phyloP scores from a whole-genome alignment of 2,888 invertebrate genomes.

The Drosophila buzzatii region DNA sequence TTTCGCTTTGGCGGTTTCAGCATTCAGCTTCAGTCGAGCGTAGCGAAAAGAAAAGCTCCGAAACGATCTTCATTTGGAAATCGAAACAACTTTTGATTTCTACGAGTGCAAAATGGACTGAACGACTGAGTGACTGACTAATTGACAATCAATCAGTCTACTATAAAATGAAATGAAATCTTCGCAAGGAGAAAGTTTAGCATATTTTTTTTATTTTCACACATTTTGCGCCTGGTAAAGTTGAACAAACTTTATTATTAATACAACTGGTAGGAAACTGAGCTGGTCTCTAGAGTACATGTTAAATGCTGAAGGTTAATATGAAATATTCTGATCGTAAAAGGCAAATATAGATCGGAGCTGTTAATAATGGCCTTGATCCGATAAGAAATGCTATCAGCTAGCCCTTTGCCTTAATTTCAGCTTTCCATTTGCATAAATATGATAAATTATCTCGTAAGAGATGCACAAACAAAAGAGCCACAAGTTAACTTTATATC shows the following conservation, averaged over 20 bases:
- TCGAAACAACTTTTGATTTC: conserved; percentile 53
- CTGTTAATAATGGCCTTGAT: conserved; percentile 8
- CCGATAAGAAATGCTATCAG: conserved; percentile 4
- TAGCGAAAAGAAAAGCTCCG: conserved; percentile 50
- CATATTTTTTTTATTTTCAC: conserved; percentile 39
- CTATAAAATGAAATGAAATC: conserved; percentile 42
- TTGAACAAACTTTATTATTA: conserved; percentile 39
- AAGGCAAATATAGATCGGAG: not conserved
- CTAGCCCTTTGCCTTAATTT: conserved; percentile 1
- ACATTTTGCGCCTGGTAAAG: conserved; percentile 44
- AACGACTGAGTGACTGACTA: conserved; percentile 17
- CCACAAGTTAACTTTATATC: conserved; percentile 44
- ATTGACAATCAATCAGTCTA: conserved; percentile 31
- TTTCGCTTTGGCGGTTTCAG: conserved; percentile 42
- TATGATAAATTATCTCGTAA: not conserved
- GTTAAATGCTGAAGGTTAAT: conserved; percentile 26
- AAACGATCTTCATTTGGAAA: conserved; percentile 21
- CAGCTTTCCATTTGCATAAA: conserved; percentile 7
- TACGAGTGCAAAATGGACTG: conserved; percentile 21
- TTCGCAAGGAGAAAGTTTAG: conserved; percentile 64
- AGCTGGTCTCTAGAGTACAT: conserved; percentile 15
- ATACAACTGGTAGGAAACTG: conserved; percentile 26
- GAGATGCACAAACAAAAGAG: conserved; percentile 32
- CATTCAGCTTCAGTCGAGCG: conserved; percentile 49
- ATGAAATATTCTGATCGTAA: conserved; percentile 10